Percentiles rank a stretch among this genome's conserved stretches.
phyloP scores from a whole-genome alignment of 1,140 invertebrate species.

The Pseudoatta argentina region DNA sequence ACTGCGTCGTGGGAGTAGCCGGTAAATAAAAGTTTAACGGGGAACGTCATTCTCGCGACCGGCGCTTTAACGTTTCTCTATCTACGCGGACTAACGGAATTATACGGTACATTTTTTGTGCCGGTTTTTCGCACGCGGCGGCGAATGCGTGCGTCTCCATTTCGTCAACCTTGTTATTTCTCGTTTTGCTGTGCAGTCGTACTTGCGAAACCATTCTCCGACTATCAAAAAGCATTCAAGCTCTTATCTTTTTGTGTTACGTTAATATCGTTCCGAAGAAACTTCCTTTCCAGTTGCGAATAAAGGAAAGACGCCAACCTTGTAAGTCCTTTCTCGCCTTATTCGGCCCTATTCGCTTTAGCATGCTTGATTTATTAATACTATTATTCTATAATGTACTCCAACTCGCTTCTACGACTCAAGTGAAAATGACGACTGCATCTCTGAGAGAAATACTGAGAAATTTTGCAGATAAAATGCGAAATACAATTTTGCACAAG shows the following conservation, averaged over 20 bases:
- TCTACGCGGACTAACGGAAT: constrained; percentile 43
- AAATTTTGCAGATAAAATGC: constrained; percentile 35
- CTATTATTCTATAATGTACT: constrained; percentile 48
- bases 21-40: constrained; percentile 40
- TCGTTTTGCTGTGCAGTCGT: constrained; percentile 35
- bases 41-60: not conserved
- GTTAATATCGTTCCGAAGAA: constrained; percentile 33
- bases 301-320: constrained; percentile 19
- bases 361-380: constrained; percentile 47
- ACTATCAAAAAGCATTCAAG: constrained; percentile 53
- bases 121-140: not conserved
- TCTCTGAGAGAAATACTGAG: constrained; percentile 7
- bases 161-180: constrained; percentile 43
- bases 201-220: constrained; percentile 39
- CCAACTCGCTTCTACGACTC: not conserved
- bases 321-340: constrained; percentile 17
- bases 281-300: constrained; percentile 33
- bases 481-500: constrained; percentile 2
- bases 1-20: constrained; percentile 18
- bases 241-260: constrained; percentile 48
- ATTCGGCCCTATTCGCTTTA: constrained; percentile 39
- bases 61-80: constrained; percentile 42
- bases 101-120: constrained; percentile 39
- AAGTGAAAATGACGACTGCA: constrained; percentile 8
- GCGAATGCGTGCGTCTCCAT: constrained; percentile 15